Conservation (phyloP, 2,113 vertebrate species). For the Danionella cerebrum region DNA sequence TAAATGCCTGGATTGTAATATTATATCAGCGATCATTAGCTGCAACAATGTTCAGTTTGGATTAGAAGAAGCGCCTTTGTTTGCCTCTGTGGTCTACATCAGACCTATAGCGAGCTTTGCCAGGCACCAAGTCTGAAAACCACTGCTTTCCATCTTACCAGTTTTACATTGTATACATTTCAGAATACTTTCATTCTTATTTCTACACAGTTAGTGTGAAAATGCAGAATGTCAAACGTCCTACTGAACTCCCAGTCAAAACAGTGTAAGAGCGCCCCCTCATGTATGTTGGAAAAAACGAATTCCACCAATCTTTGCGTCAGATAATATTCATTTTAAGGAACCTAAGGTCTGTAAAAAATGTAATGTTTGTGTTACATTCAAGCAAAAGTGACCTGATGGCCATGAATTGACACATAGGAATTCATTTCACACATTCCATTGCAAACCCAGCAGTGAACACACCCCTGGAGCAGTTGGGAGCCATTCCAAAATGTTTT, state of each 20-base stretch:
- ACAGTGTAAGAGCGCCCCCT: neutral
- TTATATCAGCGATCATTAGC: conserved; percentile 1
- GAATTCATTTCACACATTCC: no score
- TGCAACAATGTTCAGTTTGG: conserved; percentile 1
- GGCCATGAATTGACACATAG: no score
- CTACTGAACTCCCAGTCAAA: neutral
- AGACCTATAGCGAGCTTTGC: no score
- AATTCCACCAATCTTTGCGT: no score
- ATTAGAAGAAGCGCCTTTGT: neutral
- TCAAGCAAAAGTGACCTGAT: no score
- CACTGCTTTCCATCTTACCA: neutral
- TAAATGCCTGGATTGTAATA: neutral
- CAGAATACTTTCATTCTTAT: neutral
- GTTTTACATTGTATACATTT: neutral
- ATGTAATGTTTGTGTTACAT: no score
- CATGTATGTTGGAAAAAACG: no score
- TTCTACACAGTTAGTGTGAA: neutral
- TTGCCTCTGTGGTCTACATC: neutral
- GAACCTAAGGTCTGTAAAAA: no score
- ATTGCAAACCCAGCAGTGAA: no score
- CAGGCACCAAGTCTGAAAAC: neutral
- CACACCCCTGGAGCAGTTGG: no score
- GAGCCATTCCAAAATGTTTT: no score
- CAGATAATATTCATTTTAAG: no score
- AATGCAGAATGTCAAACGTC: neutral